A percentile compares a stretch with the other conserved stretches of the same genome.
Evolutionary conservation across 1,140 invertebrate species (phyloP).

Genomic region (Papilio polyxenes): DNA sequence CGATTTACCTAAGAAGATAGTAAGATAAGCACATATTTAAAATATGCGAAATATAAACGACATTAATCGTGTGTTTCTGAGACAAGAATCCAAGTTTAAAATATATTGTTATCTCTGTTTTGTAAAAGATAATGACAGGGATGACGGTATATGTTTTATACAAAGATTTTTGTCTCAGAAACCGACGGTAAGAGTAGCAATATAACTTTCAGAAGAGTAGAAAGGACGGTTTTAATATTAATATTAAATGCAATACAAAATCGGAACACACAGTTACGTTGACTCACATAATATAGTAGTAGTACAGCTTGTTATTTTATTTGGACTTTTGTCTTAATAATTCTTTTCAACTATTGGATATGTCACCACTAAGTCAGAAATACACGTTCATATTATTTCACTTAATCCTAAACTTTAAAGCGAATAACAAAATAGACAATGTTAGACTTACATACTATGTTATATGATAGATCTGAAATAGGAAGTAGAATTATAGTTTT

Average conservation of each 20-base stretch:
- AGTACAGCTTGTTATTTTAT: neutral
- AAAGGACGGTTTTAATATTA: conserved; percentile 33
- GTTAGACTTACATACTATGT: conserved; percentile 46
- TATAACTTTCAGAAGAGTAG: conserved; percentile 30
- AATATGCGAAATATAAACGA: neutral
- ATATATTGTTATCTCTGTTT: too few species aligned
- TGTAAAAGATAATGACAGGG: too few species aligned
- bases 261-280: conserved; percentile 5
- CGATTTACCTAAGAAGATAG: neutral
- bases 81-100: neutral
- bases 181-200: neutral
- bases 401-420: conserved; percentile 50
- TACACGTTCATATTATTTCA: conserved; percentile 28
- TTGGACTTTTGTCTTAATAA: neutral
- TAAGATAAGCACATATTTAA: neutral
- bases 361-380: conserved; percentile 34
- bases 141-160: too few species aligned
- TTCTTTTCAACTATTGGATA: neutral
- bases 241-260: conserved; percentile 9
- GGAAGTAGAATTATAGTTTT: conserved; percentile 18
- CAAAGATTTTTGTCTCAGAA: too few species aligned
- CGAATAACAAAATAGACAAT: conserved; percentile 53
- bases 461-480: conserved; percentile 34
- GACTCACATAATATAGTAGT: conserved; percentile 1
- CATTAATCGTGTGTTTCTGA: neutral